Base-by-base conservation (phyloP, 1,140 invertebrate species). In the Brachionus rubens region DNA sequence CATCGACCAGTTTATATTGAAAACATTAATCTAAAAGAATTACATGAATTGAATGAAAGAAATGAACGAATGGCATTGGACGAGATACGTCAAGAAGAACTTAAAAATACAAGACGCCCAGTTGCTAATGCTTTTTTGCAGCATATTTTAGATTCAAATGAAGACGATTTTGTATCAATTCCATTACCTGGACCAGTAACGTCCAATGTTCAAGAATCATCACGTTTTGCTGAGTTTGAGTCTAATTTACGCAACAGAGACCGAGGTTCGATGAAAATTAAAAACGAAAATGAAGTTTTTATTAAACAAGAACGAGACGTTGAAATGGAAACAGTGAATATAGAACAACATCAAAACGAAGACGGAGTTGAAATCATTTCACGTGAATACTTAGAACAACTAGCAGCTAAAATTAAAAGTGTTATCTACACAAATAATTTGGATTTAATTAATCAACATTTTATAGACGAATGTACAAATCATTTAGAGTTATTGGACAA, bases 231-330 rank as follows among this genome's bases (percentile, higher is more conserved):
- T 1, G 36, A 59, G 3, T 30, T 33, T 59, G 19, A 59, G 36
- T 59, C 54, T 12, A 36, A 14, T 59, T 7, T 59, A 16, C 14
- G 54, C 12, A 14, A 33, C 1, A 59, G 54, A 21, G 54, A 59
- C 12, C 14, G 54, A 59, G 54, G 54, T n/a, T 59, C 54, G 2
- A 59, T 59, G 54, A 33, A 33, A 59, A 59, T 10, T 19, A 40
- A 1, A 16, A 16, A 59, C 36, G 9, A 36, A 36, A n/a, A 33
- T 59, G n/a, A n/a, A n/a, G 2, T 59, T 12, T 26, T 59, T 6
- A 36, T 59, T 33, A 59, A 59, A 16, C 54, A 30, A 36, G 54
- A 59, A 3, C 33, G 30, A 10, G 28, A 36, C 33, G n/a, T 19
- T 7, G 30, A 59, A 36, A 6, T 4, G 33, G n/a, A 16, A 59